These are phyloP conservation scores for Ariolimax columbianus DNA, from an alignment of 2,888 invertebrate species.

Conservation along the genomic window DNA sequence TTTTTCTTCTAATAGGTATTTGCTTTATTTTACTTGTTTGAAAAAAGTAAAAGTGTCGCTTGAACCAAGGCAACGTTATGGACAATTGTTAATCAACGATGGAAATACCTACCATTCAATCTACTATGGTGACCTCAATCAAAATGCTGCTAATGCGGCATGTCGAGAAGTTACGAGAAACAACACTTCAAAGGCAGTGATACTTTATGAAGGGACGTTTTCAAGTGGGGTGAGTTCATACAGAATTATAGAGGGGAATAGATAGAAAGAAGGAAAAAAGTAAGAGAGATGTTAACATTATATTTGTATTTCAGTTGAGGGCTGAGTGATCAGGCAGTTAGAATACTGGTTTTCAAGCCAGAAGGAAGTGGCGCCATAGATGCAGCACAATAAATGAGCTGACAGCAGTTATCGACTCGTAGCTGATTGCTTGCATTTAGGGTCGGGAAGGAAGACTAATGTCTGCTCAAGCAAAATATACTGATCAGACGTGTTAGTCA, in stretches of 20 bases:
- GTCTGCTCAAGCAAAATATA: too few species aligned
- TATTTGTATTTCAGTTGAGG: neutral
- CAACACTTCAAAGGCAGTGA: conserved; percentile 6
- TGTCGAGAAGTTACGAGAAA: neutral
- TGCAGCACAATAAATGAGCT: too few species aligned
- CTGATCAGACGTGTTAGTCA: too few species aligned
- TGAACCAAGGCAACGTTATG: neutral
- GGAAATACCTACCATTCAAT: neutral
- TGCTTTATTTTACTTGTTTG: neutral
- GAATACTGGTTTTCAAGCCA: too few species aligned
- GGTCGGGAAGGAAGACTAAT: too few species aligned
- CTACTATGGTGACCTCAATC: neutral
- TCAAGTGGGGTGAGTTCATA: neutral
- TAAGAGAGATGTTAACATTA: neutral
- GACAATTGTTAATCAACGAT: conserved; percentile 12
- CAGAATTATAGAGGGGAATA: neutral
- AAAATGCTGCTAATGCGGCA: conserved; percentile 16
- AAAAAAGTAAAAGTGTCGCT: neutral
- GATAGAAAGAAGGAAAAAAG: neutral
- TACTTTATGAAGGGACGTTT: conserved; percentile 13
- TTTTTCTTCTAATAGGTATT: neutral
- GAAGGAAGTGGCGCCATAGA: too few species aligned
- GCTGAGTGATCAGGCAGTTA: too few species aligned
- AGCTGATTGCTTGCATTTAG: too few species aligned
- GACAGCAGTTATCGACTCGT: too few species aligned